A percentile compares a stretch with the other conserved stretches of the same genome.
Conservation (phyloP, 2,888 invertebrate species). For the Pyrrhia umbra region DNA sequence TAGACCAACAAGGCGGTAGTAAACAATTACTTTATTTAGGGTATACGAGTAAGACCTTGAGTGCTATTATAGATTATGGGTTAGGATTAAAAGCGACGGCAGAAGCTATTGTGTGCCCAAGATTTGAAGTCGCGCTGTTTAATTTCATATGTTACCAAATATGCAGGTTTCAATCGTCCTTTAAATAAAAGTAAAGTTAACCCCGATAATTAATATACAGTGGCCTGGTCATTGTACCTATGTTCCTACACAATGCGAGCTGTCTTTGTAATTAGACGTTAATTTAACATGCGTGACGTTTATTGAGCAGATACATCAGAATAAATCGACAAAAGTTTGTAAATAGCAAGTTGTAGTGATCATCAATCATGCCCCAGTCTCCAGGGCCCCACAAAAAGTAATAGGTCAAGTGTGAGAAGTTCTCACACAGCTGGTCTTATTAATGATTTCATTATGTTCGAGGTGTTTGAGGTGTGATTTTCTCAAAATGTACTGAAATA, state of each 20-base stretch:
- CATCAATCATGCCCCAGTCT: constrained; percentile 57
- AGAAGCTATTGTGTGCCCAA: too few relatives aligned
- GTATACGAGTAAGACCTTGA: too few relatives aligned
- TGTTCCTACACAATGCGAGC: not conserved
- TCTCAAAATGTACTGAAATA: not conserved
- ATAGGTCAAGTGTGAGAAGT: constrained; percentile 56
- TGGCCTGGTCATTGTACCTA: too few relatives aligned
- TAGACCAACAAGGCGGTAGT: too few relatives aligned
- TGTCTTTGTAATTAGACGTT: constrained; percentile 18
- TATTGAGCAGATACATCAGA: constrained; percentile 34
- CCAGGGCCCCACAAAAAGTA: constrained; percentile 40
- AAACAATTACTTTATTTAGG: too few relatives aligned
- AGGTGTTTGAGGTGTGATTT: not conserved
- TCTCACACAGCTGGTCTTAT: constrained; percentile 8
- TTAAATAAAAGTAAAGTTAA: too few relatives aligned
- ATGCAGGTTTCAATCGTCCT: too few relatives aligned
- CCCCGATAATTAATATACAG: too few relatives aligned
- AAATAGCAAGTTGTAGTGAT: constrained; percentile 41
- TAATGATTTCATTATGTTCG: constrained; percentile 24
- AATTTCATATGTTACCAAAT: too few relatives aligned
- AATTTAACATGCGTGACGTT: constrained; percentile 24
- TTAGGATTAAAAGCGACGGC: too few relatives aligned
- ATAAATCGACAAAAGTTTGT: constrained; percentile 41
- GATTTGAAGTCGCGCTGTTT: too few relatives aligned
- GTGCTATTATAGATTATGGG: too few relatives aligned